Conservation (phyloP, 2,113 vertebrate species). For the Prietella phreatophila region DNA sequence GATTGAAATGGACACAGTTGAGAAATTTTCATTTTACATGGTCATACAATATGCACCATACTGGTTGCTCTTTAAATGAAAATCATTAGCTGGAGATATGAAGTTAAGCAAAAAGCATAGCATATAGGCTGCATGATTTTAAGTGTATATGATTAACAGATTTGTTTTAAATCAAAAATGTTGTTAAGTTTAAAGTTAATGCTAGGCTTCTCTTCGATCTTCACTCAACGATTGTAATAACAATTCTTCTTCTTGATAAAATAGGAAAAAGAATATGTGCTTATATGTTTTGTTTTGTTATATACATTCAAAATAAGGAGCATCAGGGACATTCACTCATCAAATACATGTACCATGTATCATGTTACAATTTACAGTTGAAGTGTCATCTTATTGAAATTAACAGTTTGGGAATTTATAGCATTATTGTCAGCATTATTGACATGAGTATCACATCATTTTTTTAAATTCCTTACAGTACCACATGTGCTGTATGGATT, state of each 20-base stretch:
- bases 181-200: not conserved
- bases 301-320: not conserved
- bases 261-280: not conserved
- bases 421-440: not conserved
- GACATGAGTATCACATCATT: not conserved
- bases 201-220: not conserved
- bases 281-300: not conserved
- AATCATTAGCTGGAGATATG: constrained; percentile 43
- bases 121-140: not conserved
- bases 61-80: constrained; percentile 51
- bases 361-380: not conserved
- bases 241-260: too few species aligned
- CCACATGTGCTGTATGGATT: not conserved
- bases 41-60: constrained; percentile 39
- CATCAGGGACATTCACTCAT: not conserved
- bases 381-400: not conserved
- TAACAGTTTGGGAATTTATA: not conserved
- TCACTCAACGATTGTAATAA: not conserved
- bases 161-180: not conserved
- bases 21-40: constrained; percentile 49
- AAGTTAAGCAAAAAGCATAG: constrained; percentile 17
- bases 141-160: not conserved
- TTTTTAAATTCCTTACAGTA: not conserved
- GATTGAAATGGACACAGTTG: constrained; percentile 54
- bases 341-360: not conserved